Percentiles rank a stretch among this genome's conserved stretches.
Conservation (phyloP, 64 coral and sea anemone species). For the Catalaphyllia jardinei region DNA sequence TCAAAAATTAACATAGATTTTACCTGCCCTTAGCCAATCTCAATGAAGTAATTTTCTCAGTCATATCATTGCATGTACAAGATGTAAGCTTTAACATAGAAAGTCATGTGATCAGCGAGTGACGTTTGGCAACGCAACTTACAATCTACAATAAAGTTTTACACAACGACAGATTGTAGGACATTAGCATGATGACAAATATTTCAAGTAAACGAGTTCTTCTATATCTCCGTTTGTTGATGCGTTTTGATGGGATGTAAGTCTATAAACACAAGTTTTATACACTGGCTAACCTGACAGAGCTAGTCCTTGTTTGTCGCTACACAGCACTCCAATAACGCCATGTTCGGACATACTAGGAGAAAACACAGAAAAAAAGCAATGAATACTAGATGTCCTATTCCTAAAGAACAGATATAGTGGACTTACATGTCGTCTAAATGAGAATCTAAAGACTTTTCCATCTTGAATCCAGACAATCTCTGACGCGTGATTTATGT, state of each 20-base stretch:
- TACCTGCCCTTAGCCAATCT: too few species aligned
- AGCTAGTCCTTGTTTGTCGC: conserved; percentile 74
- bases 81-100: too few species aligned
- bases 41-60: too few species aligned
- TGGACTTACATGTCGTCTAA: conserved; percentile 76
- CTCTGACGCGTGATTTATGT: neutral
- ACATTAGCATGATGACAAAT: neutral
- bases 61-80: too few species aligned
- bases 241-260: too few species aligned
- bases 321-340: conserved; percentile 82
- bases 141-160: neutral
- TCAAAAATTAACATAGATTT: too few species aligned
- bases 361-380: neutral
- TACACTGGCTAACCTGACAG: conserved; percentile 55
- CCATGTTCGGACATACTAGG: conserved; percentile 85
- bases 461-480: conserved; percentile 26
- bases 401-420: neutral
- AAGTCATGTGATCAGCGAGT: neutral
- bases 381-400: neutral
- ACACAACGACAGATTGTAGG: neutral
- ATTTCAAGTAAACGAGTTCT: neutral
- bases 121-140: neutral
- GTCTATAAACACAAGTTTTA: too few species aligned
- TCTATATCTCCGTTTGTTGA: too few species aligned
- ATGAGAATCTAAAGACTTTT: conserved; percentile 76